A percentile compares a stretch with the other conserved stretches of the same genome.
Evolutionary conservation across 2,888 invertebrate species (phyloP).

Genomic region (Atherix ibis): DNA sequence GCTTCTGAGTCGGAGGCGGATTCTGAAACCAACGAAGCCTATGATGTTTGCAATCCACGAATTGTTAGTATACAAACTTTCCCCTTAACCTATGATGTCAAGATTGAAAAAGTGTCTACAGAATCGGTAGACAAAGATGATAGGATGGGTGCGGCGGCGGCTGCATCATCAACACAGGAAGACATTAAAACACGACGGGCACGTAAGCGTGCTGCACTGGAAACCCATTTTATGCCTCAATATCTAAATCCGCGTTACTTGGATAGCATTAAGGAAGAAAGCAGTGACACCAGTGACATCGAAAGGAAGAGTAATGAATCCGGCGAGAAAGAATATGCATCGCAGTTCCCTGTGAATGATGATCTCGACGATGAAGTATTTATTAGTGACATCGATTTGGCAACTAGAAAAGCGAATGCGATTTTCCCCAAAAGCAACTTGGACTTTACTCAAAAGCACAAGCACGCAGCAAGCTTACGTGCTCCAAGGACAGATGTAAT

Average conservation of each 20-base stretch:
- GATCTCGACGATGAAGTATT: slow-evolving; percentile 39
- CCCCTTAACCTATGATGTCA: slow-evolving; percentile 9
- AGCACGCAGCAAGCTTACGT: slow-evolving; percentile 10
- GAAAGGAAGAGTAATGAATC: slow-evolving; percentile 34
- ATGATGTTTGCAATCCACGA: slow-evolving; percentile 16
- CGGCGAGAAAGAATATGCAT: slow-evolving; percentile 11
- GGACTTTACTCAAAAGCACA: slow-evolving; percentile 25
- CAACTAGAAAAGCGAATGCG: slow-evolving; percentile 25
- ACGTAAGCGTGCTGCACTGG: slow-evolving; percentile 38
- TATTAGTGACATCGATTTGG: slow-evolving; percentile 25
- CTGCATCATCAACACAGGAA: slow-evolving; percentile 23
- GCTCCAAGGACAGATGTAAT: slow-evolving; percentile 23
- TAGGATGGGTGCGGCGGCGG: slow-evolving; percentile 17
- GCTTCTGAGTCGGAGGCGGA: slow-evolving; percentile 49
- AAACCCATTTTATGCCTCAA: slow-evolving; percentile 41
- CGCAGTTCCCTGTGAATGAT: slow-evolving; percentile 9
- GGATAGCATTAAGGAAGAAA: slow-evolving; percentile 66
- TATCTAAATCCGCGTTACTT: slow-evolving; percentile 47
- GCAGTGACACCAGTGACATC: slow-evolving; percentile 44
- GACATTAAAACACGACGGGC: slow-evolving; percentile 30
- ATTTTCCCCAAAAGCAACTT: slow-evolving; percentile 30
- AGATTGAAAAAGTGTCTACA: slow-evolving; percentile 2
- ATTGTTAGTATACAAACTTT: slow-evolving; percentile 13
- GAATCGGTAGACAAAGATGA: slow-evolving; percentile 1
- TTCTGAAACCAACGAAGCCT: slow-evolving; percentile 37